Conservation (phyloP, 2,797 vertebrate genomes). For the Mallotus villosus region DNA sequence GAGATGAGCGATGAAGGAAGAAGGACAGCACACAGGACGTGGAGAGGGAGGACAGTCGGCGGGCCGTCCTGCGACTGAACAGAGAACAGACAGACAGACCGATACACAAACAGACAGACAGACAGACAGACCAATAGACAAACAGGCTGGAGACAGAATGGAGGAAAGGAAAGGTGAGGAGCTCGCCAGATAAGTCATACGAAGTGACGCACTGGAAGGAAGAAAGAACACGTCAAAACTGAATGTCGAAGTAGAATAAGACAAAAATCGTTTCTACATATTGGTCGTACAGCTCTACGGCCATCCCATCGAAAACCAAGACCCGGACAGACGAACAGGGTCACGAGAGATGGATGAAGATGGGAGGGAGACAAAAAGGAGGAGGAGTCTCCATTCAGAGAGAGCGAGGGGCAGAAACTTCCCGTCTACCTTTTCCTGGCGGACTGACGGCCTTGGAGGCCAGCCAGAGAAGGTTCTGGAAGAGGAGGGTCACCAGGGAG, state of each 20-base stretch:
- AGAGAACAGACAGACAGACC: constrained; percentile 8
- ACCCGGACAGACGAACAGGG: no score
- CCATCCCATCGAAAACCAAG: no score
- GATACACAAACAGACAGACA: no score
- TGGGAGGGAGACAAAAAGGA: neutral
- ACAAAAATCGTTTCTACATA: no score
- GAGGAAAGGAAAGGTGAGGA: neutral
- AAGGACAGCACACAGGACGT: constrained; percentile 49
- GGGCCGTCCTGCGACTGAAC: constrained; percentile 62
- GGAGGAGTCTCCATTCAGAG: neutral
- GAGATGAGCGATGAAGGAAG: neutral
- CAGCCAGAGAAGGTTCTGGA: constrained; percentile 63
- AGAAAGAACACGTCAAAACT: no score
- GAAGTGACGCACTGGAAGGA: no score
- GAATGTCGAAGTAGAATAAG: no score
- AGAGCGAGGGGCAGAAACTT: constrained; percentile 13
- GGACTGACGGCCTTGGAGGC: constrained; percentile 51
- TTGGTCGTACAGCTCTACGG: no score
- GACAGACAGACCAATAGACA: neutral
- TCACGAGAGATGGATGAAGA: neutral
- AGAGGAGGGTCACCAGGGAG: constrained; percentile 64
- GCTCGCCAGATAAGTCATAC: no score
- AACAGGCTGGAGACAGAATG: neutral
- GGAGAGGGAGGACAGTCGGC: constrained; percentile 55
- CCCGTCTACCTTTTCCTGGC: constrained; percentile 59